phyloP scores from a whole-genome alignment of 2,797 vertebrate genomes.

The Galago senegalensis region DNA sequence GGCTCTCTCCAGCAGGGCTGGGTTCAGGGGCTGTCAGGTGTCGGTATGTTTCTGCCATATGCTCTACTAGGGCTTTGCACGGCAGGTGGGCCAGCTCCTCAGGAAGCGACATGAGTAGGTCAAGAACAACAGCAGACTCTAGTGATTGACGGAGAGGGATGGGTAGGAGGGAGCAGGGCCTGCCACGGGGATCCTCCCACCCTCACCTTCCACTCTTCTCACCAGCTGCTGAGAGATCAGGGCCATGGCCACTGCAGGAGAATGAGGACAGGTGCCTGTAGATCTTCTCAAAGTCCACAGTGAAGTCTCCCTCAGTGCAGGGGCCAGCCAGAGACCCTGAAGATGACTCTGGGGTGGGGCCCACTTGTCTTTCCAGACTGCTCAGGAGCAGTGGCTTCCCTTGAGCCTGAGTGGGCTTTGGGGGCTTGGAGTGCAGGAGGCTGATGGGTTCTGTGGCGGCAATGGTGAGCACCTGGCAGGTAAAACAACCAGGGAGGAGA shows the following conservation, averaged over 20 bases:
- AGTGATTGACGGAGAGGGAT: background rate
- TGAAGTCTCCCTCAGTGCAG: constrained; percentile 15
- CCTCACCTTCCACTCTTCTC: background rate
- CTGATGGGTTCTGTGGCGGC: constrained; percentile 84
- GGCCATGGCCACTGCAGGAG: constrained; percentile 72
- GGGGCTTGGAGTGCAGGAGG: constrained; percentile 84
- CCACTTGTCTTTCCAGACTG: background rate
- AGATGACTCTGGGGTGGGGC: background rate
- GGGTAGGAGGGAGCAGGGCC: background rate
- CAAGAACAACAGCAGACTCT: constrained; percentile 87
- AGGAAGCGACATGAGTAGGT: constrained; percentile 84
- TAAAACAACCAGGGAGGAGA: background rate
- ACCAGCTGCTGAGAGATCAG: constrained; percentile 86
- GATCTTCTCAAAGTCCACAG: constrained; percentile 87
- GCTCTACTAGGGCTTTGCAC: constrained; percentile 58
- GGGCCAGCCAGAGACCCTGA: background rate
- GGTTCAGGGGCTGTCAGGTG: constrained; percentile 64
- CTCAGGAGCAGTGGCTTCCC: constrained; percentile 14
- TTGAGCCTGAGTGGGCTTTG: constrained; percentile 72
- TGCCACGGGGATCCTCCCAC: accelerated
- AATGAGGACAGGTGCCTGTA: constrained; percentile 85
- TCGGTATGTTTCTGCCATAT: constrained; percentile 72
- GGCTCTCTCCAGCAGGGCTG: background rate
- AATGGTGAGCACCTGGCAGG: constrained; percentile 85
- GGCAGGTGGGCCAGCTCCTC: constrained; percentile 83